These are phyloP conservation scores for Neolamprologus sp. DNA, from an alignment of 2,113 vertebrate species.

Conservation along the genomic window DNA sequence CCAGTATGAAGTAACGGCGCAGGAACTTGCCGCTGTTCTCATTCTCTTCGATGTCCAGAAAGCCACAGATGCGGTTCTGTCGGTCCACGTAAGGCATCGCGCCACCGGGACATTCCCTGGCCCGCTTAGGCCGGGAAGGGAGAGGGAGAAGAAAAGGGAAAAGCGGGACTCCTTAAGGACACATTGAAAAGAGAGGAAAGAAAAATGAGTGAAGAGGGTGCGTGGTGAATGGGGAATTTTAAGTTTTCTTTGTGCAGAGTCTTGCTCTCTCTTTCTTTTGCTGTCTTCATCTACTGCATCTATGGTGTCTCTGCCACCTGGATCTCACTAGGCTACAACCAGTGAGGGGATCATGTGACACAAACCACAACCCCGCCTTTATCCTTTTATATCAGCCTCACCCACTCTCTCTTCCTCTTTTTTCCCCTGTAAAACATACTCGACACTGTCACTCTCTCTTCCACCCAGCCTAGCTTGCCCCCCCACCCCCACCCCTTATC, in stretches of 20 bases:
- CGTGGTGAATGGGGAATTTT: background rate
- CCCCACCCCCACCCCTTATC: background rate
- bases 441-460: slow-evolving; percentile 25
- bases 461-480: background rate
- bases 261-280: background rate
- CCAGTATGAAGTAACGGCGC: slow-evolving; percentile 95
- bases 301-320: slow-evolving; percentile 45
- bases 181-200: background rate
- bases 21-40: slow-evolving; percentile 96
- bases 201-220: background rate
- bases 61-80: slow-evolving; percentile 98
- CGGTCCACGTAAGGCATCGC: slow-evolving; percentile 99
- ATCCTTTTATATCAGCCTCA: slow-evolving; percentile 51
- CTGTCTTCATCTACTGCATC: slow-evolving; percentile 5
- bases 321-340: slow-evolving; percentile 40
- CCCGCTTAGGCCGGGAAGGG: slow-evolving; percentile 38
- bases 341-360: slow-evolving; percentile 56
- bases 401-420: slow-evolving; percentile 10
- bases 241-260: slow-evolving; percentile 19
- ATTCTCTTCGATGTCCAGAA: slow-evolving; percentile 96
- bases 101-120: slow-evolving; percentile 88
- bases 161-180: slow-evolving; percentile 9
- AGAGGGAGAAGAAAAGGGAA: background rate
- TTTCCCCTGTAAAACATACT: slow-evolving; percentile 14
- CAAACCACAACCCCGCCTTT: slow-evolving; percentile 55